A percentile compares a stretch with the other conserved stretches of the same genome.
Evolutionary conservation across 2,888 invertebrate genomes (phyloP).

Genomic region (Phania funesta): DNA sequence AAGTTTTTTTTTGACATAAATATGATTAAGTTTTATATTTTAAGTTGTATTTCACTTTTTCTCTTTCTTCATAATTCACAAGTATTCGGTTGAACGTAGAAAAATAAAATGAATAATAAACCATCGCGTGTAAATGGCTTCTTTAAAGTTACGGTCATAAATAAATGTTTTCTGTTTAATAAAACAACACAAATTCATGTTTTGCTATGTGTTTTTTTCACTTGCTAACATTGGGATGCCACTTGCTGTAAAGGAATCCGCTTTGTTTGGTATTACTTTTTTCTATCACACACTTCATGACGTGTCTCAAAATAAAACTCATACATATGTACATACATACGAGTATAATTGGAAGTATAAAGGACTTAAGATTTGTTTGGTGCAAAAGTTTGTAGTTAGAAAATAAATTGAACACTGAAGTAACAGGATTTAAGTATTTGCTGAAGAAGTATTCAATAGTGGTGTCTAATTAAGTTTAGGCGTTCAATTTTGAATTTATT

Average conservation of each 20-base stretch:
- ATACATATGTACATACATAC: too few relatives aligned
- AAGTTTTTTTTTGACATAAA: conserved; percentile 12
- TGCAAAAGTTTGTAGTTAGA: too few relatives aligned
- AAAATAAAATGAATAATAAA: conserved; percentile 22
- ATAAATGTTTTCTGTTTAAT: background rate
- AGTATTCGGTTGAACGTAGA: conserved; percentile 10
- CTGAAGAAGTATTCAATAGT: too few relatives aligned
- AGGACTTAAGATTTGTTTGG: background rate
- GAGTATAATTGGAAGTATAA: too few relatives aligned
- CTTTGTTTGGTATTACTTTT: background rate
- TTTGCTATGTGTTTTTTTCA: background rate
- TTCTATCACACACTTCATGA: conserved; percentile 12
- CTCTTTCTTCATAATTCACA: conserved; percentile 35
- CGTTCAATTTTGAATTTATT: too few relatives aligned
- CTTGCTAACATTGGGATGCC: conserved; percentile 23
- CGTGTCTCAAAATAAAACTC: background rate
- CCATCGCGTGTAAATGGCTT: conserved; percentile 65
- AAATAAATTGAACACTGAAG: too few relatives aligned
- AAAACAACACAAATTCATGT: conserved; percentile 56
- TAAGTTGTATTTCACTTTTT: conserved; percentile 33
- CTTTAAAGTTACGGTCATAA: conserved; percentile 34
- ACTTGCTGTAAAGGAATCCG: conserved; percentile 15
- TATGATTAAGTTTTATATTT: conserved; percentile 53
- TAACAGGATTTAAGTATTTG: too few relatives aligned
- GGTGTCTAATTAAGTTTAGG: too few relatives aligned